Evolutionary conservation across 2,888 invertebrate species (phyloP).

Genomic region (Patella ulyssiponensis): DNA sequence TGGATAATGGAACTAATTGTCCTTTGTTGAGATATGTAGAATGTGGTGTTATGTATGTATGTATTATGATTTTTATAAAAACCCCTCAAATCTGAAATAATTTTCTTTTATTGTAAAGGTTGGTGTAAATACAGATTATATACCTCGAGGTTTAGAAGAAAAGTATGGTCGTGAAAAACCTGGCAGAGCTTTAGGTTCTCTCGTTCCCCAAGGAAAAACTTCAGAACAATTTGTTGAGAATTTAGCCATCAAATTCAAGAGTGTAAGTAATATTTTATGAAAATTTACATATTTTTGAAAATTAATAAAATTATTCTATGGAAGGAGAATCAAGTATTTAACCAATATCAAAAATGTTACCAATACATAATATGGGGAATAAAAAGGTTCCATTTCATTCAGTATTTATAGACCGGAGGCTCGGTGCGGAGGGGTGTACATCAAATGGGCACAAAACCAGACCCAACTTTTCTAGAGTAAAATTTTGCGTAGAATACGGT

Average conservation of each 20-base stretch:
- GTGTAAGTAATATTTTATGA: constrained; percentile 56
- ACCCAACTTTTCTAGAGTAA: too few species aligned
- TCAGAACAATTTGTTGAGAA: constrained; percentile 61
- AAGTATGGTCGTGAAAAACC: constrained; percentile 50
- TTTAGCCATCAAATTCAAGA: constrained; percentile 65
- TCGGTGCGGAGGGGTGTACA: too few species aligned
- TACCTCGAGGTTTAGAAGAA: constrained; percentile 58
- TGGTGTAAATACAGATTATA: constrained; percentile 62
- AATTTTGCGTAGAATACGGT: too few species aligned
- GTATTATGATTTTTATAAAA: too few species aligned
- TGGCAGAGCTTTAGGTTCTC: constrained; percentile 54
- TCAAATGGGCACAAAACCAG: too few species aligned
- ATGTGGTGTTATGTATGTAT: background rate
- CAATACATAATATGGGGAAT: background rate
- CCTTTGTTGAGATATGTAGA: too few species aligned
- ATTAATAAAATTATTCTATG: background rate
- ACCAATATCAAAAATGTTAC: constrained; percentile 2
- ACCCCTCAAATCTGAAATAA: too few species aligned
- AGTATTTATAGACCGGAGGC: too few species aligned
- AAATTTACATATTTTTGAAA: background rate
- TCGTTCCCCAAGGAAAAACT: constrained; percentile 65
- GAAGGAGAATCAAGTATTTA: too few species aligned
- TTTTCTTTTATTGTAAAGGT: constrained; percentile 39
- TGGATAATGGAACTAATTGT: too few species aligned
- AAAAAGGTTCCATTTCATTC: background rate